Evolutionary conservation across 2,888 invertebrate species (phyloP), one percentile per base, ranked within the genome.

Genomic region (Monochamus alternatus): DNA sequence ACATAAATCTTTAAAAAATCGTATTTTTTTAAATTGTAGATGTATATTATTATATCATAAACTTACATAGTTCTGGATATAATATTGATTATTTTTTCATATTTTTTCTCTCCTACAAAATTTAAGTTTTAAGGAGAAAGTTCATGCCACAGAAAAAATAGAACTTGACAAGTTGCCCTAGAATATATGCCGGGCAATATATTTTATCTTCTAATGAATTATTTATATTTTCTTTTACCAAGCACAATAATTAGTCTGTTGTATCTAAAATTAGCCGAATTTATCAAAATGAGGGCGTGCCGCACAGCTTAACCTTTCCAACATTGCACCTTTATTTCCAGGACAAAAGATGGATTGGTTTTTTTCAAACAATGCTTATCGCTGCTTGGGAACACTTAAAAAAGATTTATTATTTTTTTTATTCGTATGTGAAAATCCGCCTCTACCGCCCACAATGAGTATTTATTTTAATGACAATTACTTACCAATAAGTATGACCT

Each of bases 401-500:
- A 47, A 9, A 9, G 47, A 47, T 47, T 47, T 47, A 47, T 47
- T 12, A 47, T 47, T 47, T 9, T 10, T 47, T 65, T 30, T 30
- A 65, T 10, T 65, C 43, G 9, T 30, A 65, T 65, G 43, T 14
- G 47, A 47, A 47, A 12, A 47, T 51, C 44, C 43, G 22, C 64
- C 22, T 47, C 64, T 30, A 65, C 68, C 68, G 30, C 68, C 68
- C 59, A 32, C 68, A 47, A 47, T 14, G 31, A 22, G 52, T 43
- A 62, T 63, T 75, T 44, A 73, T 75, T 73, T 47, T 44, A 67
- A 64, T 68, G 58, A 67, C 67, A 73, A 70, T 78, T 75, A 70
- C 66, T 44, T 63, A 73, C 72, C 75, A 74, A 77, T 73, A 75
- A 70, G 64, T 63, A 58, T 78, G 79, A 78, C 79, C 78, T 78